Base-by-base conservation (phyloP, 2,113 vertebrate species). In the Mastomys coucha region DNA sequence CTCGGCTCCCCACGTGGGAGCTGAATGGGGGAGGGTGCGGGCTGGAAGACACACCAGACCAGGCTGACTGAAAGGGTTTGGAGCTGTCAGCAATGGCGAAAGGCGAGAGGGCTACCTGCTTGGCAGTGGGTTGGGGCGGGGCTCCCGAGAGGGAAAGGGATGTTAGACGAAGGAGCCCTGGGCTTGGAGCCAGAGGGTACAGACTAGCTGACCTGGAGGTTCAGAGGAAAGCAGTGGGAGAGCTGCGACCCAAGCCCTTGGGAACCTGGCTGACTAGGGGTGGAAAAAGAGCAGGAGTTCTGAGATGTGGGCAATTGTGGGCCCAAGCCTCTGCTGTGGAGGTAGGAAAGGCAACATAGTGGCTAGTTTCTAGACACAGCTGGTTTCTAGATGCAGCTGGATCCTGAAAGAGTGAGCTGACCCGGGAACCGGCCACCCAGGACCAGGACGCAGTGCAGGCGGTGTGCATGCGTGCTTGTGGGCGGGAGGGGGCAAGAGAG, bases 1-100 rank as follows among this genome's bases (percentile, higher is more conserved):
- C 49, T 0, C 1, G 80, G 95, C 67, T 96, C 91, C 96, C 95
- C 92, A 96, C 88, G 86, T 94, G 95, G 95, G 96, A 92, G 88
- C 45, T 6, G 20, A 92, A 91, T 87, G 10, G 67, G 88, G 97
- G 53, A 56, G 85, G 58, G 20, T 0, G 2, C 36, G 1, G 77
- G 31, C 72, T 51, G 2, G 13, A 88, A 78, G 76, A 82, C 87
- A 82, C 87, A 49, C 2, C 31, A 42, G 69, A 67, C 80, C 70
- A 0, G 7, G 88, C 87, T 19, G 58, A 85, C 91, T 77, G 91
- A 88, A 87, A 91, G 93, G 89, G 56, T 22, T 49, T 88, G 36
- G 63, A 70, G 31, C 36, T 91, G 49, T 28, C 77, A 14, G 65
- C 63, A 65, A 63, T 39, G 42, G 16, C 5, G 42, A 69, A 60